These are phyloP conservation scores for Scaptomyza cyrtandrae DNA, from an alignment of 2,888 invertebrate species.

Conservation along the genomic window DNA sequence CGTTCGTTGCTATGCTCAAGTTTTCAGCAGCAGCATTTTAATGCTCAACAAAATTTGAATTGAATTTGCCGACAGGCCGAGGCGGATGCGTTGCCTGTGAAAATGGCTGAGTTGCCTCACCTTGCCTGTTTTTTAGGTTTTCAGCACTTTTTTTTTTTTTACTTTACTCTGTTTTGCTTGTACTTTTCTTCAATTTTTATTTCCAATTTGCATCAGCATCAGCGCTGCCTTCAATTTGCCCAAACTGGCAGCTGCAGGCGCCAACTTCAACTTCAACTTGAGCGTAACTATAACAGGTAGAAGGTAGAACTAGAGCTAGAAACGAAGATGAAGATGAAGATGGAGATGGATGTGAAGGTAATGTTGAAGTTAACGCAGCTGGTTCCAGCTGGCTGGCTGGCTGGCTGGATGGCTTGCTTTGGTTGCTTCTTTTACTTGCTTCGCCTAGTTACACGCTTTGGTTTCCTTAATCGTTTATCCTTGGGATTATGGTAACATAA, in stretches of 20 bases:
- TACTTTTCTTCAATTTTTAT: conserved; percentile 28
- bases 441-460: conserved; percentile 71
- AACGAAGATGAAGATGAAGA: neutral
- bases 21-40: conserved; percentile 67
- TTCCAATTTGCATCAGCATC: conserved; percentile 74
- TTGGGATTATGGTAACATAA: conserved; percentile 73
- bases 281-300: conserved; percentile 18
- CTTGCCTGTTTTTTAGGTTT: neutral
- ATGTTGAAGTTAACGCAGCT: conserved; percentile 36
- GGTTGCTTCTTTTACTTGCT: conserved; percentile 3
- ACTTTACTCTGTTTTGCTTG: neutral
- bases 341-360: neutral
- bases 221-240: conserved; percentile 68
- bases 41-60: conserved; percentile 79
- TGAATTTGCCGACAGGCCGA: conserved; percentile 75
- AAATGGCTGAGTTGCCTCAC: conserved; percentile 36
- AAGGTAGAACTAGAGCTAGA: neutral
- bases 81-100: conserved; percentile 48
- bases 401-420: neutral
- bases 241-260: conserved; percentile 57
- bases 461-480: conserved; percentile 76
- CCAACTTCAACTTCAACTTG: conserved; percentile 58
- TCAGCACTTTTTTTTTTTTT: conserved; percentile 1
- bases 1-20: conserved; percentile 12
- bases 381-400: conserved; percentile 28